Conservation (phyloP, 2,797 vertebrate species). For the Spea hammondii region DNA sequence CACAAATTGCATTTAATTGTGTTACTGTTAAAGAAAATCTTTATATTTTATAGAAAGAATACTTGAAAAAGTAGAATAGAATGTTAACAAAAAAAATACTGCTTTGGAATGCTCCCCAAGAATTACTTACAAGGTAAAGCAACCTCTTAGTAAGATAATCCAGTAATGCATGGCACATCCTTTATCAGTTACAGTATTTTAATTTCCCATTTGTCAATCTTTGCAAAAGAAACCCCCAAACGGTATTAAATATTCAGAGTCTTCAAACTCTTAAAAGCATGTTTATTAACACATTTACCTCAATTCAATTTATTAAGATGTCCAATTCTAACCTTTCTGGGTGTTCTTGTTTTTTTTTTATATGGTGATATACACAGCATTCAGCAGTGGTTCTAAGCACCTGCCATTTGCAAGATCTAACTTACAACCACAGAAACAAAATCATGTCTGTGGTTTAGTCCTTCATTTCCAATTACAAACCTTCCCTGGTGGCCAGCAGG, state of each 20-base stretch:
- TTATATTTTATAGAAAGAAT: slow-evolving; percentile 57
- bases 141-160: slow-evolving; percentile 73
- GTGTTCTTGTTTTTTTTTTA: slow-evolving; percentile 73
- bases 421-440: slow-evolving; percentile 76
- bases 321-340: slow-evolving; percentile 75
- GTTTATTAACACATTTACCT: slow-evolving; percentile 77
- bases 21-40: slow-evolving; percentile 71
- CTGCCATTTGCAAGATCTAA: slow-evolving; percentile 76
- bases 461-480: slow-evolving; percentile 78
- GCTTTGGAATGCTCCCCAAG: slow-evolving; percentile 75
- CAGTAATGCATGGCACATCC: slow-evolving; percentile 75
- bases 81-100: slow-evolving; percentile 70
- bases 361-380: slow-evolving; percentile 79
- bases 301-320: slow-evolving; percentile 79
- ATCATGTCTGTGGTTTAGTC: slow-evolving; percentile 75
- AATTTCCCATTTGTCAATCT: slow-evolving; percentile 72
- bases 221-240: slow-evolving; percentile 72
- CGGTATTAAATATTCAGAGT: slow-evolving; percentile 77
- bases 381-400: slow-evolving; percentile 82
- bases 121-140: slow-evolving; percentile 71
- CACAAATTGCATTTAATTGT: slow-evolving; percentile 69
- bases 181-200: slow-evolving; percentile 75
- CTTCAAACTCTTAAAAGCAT: slow-evolving; percentile 78
- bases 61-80: slow-evolving; percentile 61
- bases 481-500: slow-evolving; percentile 74